Evolutionary conservation across 92 coral and sea anemone genomes (phyloP).

Genomic region (Galaxea fascicularis): DNA sequence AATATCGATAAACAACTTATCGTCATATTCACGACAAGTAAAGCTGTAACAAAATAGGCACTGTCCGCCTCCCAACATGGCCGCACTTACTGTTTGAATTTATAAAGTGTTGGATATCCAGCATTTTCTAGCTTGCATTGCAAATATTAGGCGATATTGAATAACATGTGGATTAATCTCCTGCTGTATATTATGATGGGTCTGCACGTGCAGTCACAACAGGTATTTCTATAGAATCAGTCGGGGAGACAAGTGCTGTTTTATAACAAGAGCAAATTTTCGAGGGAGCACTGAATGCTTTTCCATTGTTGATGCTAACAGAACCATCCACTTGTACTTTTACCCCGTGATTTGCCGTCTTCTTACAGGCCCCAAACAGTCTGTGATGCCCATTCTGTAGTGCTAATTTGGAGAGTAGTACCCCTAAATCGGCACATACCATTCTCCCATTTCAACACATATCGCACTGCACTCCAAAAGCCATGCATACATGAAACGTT

Average conservation of each 20-base stretch:
- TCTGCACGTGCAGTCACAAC: not conserved
- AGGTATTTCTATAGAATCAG: conserved; percentile 11
- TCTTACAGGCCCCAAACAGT: too few species aligned
- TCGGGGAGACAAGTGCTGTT: not conserved
- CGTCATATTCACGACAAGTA: not conserved
- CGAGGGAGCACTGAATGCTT: not conserved
- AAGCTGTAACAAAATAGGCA: not conserved
- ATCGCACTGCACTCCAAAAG: too few species aligned
- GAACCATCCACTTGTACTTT: too few species aligned
- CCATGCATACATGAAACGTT: too few species aligned
- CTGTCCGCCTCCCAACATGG: not conserved
- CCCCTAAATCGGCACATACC: too few species aligned
- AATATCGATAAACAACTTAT: conserved; percentile 9
- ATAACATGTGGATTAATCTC: not conserved
- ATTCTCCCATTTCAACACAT: too few species aligned
- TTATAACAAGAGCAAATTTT: not conserved
- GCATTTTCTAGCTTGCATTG: not conserved
- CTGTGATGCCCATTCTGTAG: too few species aligned
- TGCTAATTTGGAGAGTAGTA: too few species aligned
- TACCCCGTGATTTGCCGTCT: too few species aligned
- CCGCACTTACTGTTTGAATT: not conserved
- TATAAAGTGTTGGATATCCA: not conserved
- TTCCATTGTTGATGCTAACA: not conserved
- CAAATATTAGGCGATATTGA: not conserved
- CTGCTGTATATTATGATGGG: conserved; percentile 1